Evolutionary conservation across 2,113 vertebrate species (phyloP), one percentile per base, ranked within the genome.

Genomic region (Engystomops pustulosus): DNA sequence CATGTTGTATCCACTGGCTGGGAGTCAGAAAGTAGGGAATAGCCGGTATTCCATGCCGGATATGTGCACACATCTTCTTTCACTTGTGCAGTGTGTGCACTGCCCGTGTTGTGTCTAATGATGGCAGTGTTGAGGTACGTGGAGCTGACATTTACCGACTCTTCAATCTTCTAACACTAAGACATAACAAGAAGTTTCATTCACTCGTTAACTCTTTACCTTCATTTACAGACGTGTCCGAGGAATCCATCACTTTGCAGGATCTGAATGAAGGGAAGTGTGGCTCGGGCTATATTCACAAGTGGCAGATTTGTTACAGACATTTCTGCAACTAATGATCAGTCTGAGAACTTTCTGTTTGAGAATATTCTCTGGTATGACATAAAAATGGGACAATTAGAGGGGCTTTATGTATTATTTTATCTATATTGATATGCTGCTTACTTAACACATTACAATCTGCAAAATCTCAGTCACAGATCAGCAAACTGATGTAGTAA

Each of bases 51-150:
- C 38, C 62, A n/a, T 38, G 72, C 20, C 7, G 51, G 41, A 55
- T 38, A 60, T 58, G 20, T 38, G 12, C 15, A 34, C 27, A n/a
- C 17, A 68, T n/a, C 45, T 79, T 32, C 36, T 45, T 6, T 41
- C 27, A 27, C 32, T 27, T 38, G 3, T 65, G 23, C 38, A 27
- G 20, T 18, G 20, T 11, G n/a, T 44, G 85, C 74, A 45, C 32
- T 83, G 51, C 62, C 85, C 77, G 84, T 87, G 70, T 67, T 86
- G 1, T 49, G 81, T 87, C 87, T 86, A 60, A 65, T 1, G 44
- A 81, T 84, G 86, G 83, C 85, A 87, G 36, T 0, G 53, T 86
- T 75, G 88, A 83, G 87, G 86, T 80, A 84, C 74, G 44, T 32
- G 32, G 41, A 53, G 32, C 36, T 44, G 53, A 70, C 20, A 10